Conservation (phyloP, 2,113 vertebrate genomes). For the Apaloderma vittatum region DNA sequence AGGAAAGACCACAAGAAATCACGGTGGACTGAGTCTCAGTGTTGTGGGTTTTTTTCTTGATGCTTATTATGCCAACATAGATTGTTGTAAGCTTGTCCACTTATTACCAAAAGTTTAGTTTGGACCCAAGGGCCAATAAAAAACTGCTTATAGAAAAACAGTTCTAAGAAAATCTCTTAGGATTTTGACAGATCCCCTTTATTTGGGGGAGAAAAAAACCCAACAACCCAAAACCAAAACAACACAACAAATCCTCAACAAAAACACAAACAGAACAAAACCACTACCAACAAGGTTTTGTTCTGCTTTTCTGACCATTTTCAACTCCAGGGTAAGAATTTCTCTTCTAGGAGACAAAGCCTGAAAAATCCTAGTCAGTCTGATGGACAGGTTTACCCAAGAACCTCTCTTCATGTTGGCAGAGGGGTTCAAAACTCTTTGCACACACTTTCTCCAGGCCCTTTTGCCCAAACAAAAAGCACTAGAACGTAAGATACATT, state of each 20-base stretch:
- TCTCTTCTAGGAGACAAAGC: background rate
- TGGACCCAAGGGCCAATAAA: background rate
- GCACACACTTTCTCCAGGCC: background rate
- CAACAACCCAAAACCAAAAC: background rate
- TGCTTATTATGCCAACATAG: background rate
- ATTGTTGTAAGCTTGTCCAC: background rate
- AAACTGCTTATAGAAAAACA: background rate
- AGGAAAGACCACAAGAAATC: background rate
- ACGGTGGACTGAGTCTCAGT: background rate
- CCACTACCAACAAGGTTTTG: background rate
- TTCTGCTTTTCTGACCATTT: background rate
- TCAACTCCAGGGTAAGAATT: background rate
- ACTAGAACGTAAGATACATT: background rate
- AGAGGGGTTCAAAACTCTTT: background rate
- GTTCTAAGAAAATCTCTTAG: background rate
- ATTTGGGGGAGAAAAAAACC: background rate
- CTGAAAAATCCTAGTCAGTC: background rate
- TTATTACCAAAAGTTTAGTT: background rate
- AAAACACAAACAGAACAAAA: background rate
- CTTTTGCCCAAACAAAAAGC: background rate
- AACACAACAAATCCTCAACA: background rate
- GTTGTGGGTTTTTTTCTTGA: background rate
- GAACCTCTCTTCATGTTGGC: rapidly evolving
- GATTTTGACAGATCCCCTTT: background rate
- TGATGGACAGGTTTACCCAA: background rate